phyloP scores from a whole-genome alignment of 1,140 invertebrate genomes.

The Octopus sinensis region DNA sequence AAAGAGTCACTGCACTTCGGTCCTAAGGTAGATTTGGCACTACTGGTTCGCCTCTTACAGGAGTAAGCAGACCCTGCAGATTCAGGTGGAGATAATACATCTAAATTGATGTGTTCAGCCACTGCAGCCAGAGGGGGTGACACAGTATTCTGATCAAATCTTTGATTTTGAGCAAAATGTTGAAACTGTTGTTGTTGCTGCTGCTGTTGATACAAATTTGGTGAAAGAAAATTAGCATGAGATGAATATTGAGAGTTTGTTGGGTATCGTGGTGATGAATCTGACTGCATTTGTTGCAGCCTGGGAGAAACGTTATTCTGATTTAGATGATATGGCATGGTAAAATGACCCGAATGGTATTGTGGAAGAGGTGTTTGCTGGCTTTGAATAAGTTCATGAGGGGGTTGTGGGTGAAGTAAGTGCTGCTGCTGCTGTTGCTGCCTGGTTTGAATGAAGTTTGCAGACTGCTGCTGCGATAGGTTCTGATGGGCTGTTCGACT shows the following conservation, averaged over 20 bases:
- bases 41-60: not conserved
- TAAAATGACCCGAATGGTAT: not conserved
- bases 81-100: not conserved
- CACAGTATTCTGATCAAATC: not conserved
- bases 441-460: not conserved
- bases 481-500: not conserved
- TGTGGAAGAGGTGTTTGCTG: not conserved
- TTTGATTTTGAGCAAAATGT: conserved; percentile 16
- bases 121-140: not conserved
- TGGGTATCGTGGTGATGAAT: not conserved
- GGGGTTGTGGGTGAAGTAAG: not conserved
- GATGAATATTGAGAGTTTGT: conserved; percentile 4
- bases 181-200: conserved; percentile 15
- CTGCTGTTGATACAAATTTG: conserved; percentile 3
- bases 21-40: not conserved
- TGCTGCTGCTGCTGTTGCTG: not conserved
- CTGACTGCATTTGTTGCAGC: not conserved
- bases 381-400: not conserved
- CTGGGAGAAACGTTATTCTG: not conserved
- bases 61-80: not conserved
- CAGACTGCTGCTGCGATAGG: not conserved
- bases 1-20: too few species aligned
- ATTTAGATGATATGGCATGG: not conserved
- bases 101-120: not conserved
- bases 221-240: not conserved